Base-by-base conservation (phyloP, 2,888 invertebrate species). In the Dryadula phaetusa region DNA sequence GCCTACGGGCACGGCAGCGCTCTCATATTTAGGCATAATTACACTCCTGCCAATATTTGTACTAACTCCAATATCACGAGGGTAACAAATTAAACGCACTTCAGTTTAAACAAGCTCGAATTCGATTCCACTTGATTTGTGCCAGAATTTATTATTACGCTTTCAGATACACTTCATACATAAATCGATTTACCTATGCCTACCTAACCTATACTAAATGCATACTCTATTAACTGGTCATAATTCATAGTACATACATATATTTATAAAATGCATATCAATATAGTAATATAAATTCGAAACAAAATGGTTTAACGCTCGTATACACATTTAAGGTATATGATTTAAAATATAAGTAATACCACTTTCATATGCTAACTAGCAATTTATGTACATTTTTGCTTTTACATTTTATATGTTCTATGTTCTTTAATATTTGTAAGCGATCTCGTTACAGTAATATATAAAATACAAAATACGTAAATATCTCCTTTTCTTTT, bases 71-170 rank as follows among this genome's bases (percentile, higher is more conserved):
- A 70, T 72, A 69, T 74, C 66, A 25, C 71, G 49, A 61, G 68
- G 72, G 67, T 61, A 70, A 63, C 69, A 77, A 79, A 78, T 78
- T 76, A 77, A 80, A 76, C 72, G 72, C 75, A 76, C 75, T 67
- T 67, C 67, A 64, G 22, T 77, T 75, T 75, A 79, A 79, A 77
- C 75, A 74, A 74, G 69, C 64, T 68, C 70, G 67, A 68, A 79
- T 76, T 77, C 64, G 74, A 79, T 79, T 75, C 70, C 68, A 71
- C 72, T 71, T 74, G 76, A 77, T 76, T 75, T 75, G 71, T 72
- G 70, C 61, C 64, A 60, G 62, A 54, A 67, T 62, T 66, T 62
- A 32, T 62, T 56, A 56, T 62, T 62, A 62, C 34, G n/a, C 22
- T 40, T 37, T 64, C 44, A 63, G 44, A 44, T 63, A 25, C 16